Conservation (phyloP, 2,797 vertebrate genomes). For the Oryzias dopingdopingensis region DNA sequence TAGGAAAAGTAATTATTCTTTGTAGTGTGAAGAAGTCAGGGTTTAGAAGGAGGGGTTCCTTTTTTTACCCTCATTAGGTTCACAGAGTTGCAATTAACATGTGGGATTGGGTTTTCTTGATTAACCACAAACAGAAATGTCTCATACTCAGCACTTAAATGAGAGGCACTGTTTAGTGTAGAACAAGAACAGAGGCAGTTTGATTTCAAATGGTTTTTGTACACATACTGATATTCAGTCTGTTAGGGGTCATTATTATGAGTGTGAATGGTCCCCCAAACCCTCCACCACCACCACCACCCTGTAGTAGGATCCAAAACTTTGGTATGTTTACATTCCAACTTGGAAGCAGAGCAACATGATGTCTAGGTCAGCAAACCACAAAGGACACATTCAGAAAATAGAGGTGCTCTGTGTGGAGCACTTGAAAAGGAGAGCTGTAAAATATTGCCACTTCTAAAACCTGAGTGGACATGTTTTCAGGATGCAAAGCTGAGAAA, state of each 20-base stretch:
- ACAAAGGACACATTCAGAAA: slow-evolving; percentile 33
- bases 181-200: slow-evolving; percentile 2
- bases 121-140: slow-evolving; percentile 21
- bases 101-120: slow-evolving; percentile 43
- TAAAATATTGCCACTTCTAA: slow-evolving; percentile 68
- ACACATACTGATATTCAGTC: slow-evolving; percentile 23
- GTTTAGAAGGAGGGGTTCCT: slow-evolving; percentile 27
- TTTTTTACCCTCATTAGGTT: slow-evolving; percentile 15
- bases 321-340: slow-evolving; percentile 64
- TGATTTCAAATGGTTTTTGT: slow-evolving; percentile 1
- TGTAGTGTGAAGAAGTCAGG: slow-evolving; percentile 68
- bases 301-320: slow-evolving; percentile 21
- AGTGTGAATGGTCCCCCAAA: slow-evolving; percentile 17
- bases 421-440: slow-evolving; percentile 47
- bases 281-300: too few relatives aligned
- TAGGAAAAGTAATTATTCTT: slow-evolving; percentile 77
- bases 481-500: slow-evolving; percentile 60
- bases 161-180: slow-evolving; percentile 4
- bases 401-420: slow-evolving; percentile 34
- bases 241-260: slow-evolving; percentile 39
- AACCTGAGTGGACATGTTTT: slow-evolving; percentile 70
- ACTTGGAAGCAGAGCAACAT: slow-evolving; percentile 60
- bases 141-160: slow-evolving; percentile 1
- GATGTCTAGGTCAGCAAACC: slow-evolving; percentile 46
- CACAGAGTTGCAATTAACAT: slow-evolving; percentile 50